A percentile compares a stretch with the other conserved stretches of the same genome.
These are phyloP conservation scores for Siphamia tubifer DNA, from an alignment of 2,113 vertebrate species.

Conservation along the genomic window DNA sequence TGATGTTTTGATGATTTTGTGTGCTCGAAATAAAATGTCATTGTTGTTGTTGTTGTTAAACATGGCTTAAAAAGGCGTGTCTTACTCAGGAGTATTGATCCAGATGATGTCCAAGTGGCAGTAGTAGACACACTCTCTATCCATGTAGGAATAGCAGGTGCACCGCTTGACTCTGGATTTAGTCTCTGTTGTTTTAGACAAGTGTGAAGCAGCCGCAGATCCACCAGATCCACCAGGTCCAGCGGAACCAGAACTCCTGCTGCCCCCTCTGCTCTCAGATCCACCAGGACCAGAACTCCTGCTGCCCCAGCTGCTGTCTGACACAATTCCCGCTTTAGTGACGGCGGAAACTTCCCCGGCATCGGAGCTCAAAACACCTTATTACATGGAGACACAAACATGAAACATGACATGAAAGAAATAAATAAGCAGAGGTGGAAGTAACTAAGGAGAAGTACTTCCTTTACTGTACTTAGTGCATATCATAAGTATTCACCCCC, in stretches of 20 bases:
- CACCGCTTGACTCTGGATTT: slow-evolving; percentile 86
- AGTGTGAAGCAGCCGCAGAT: neutral
- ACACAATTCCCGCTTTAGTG: slow-evolving; percentile 6
- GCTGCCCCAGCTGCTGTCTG: neutral
- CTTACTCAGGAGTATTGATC: slow-evolving; percentile 98
- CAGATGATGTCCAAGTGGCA: slow-evolving; percentile 97
- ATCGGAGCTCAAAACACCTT: slow-evolving; percentile 41
- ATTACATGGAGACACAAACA: neutral
- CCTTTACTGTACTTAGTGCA: no score
- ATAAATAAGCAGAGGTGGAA: neutral
- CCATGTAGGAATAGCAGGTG: slow-evolving; percentile 91
- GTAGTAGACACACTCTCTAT: slow-evolving; percentile 97
- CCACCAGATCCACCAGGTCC: neutral
- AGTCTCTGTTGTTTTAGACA: slow-evolving; percentile 14
- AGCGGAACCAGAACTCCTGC: slow-evolving; percentile 10
- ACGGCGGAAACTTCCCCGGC: slow-evolving; percentile 23
- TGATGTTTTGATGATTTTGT: no score
- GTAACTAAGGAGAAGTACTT: no score
- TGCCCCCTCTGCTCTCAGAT: no score
- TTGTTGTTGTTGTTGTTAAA: no score
- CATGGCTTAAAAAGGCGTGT: neutral
- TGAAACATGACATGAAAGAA: neutral
- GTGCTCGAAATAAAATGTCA: no score
- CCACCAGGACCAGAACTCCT: no score
- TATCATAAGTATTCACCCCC: no score